Conservation (phyloP, 1,140 invertebrate species). For the Nylanderia fulva region DNA sequence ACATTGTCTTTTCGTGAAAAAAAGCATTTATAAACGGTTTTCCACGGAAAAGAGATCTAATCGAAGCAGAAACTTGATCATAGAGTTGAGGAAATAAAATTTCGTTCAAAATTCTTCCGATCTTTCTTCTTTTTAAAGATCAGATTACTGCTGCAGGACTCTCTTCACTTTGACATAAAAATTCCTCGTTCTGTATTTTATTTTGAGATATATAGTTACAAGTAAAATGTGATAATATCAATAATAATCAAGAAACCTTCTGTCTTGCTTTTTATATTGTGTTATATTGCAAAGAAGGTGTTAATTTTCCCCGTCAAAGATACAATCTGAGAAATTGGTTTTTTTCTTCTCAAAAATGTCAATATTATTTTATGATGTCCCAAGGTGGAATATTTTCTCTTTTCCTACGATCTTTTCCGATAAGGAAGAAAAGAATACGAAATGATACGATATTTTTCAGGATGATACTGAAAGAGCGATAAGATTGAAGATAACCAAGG, state of each 20-base stretch:
- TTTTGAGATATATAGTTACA: not conserved
- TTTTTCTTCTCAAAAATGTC: not conserved
- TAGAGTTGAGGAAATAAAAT: not conserved
- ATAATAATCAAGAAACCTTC: not conserved
- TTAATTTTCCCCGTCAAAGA: not conserved
- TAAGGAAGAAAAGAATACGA: slow-evolving; percentile 11
- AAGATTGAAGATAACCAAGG: slow-evolving; percentile 25
- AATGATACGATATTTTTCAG: slow-evolving; percentile 31
- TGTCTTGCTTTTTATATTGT: slow-evolving; percentile 1
- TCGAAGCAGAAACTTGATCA: not conserved
- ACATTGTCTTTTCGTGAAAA: not conserved
- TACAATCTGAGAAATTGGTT: not conserved
- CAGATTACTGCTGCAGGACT: not conserved
- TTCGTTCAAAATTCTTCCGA: not conserved
- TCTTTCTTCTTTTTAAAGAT: not conserved
- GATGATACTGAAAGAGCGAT: not conserved
- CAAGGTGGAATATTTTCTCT: slow-evolving; percentile 24
- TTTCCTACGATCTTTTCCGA: not conserved
- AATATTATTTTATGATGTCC: slow-evolving; percentile 40
- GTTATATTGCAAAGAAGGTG: not conserved
- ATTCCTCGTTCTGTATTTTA: not conserved
- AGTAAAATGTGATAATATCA: not conserved
- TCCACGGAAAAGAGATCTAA: not conserved
- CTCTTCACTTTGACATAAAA: not conserved
- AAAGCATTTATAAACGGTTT: not conserved